Base-by-base conservation (phyloP, 23 tunicate species). In the Diplosoma virens region DNA sequence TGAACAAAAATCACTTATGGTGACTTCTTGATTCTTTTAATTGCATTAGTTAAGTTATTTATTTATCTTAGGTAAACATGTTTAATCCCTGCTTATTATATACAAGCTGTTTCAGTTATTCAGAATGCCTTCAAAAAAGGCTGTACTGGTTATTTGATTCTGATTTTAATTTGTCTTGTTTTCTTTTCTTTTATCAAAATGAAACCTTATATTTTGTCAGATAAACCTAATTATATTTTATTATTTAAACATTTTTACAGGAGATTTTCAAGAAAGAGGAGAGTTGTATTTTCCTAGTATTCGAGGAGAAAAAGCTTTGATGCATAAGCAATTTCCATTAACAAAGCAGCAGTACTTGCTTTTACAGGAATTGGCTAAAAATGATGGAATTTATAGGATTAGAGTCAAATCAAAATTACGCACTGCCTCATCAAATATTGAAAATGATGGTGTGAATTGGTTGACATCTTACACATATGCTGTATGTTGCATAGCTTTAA, bases 261-360 rank as follows among this genome's bases (percentile, higher is more conserved):
- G 77, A 7, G 55, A 48, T 3, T 81, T 70, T 29, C 18, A 23
- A 18, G 50, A 71, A 58, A 56, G 86, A 71, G 86, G 65, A 1
- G 61, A 66, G 32, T 47, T 81, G 3, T 70, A 70, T 58, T 81
- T 81, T 28, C 86, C 86, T 9, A 71, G 65, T 37, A 58, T 81
- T 7, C 56, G 73, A 56, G 86, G 86, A 3, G 78, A 71, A 56
- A 32, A 35, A 34, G 86, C 79, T 22, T 58, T 11, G 3, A 24
- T 81, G 9, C 34, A 31, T 3, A 30, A 61, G 28, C 82, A 78
- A 64, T 14, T 3, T 21, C 67, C 66, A 20, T 27, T 63, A 3
- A 63, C 52, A 0, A 64, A 22, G 0, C n/a, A 63, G 5, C 36
- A 78, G 5, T 37, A 31, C 7, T 25, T 37, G 16, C n/a, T 34